A percentile compares a stretch with the other conserved stretches of the same genome.
phyloP scores from a whole-genome alignment of 2,797 vertebrate species.

The Peromyscus melanophrys region DNA sequence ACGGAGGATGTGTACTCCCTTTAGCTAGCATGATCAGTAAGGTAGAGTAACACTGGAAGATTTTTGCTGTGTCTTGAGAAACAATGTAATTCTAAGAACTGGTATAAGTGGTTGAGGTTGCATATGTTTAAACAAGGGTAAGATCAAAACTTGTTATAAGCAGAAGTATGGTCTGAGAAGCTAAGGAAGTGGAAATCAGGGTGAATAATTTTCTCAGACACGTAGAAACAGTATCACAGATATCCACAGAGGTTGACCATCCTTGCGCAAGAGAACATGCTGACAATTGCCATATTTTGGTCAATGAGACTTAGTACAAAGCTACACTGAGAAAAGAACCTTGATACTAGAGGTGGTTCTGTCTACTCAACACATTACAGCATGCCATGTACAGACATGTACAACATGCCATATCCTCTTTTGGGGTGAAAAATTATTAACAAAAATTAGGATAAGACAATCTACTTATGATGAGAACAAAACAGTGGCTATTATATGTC shows the following conservation, averaged over 20 bases:
- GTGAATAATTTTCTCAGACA: background rate
- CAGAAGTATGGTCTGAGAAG: background rate
- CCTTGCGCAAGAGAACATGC: background rate
- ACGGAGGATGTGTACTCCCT: background rate
- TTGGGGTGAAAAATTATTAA: background rate
- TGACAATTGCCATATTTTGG: background rate
- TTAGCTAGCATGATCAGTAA: background rate
- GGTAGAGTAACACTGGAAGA: background rate
- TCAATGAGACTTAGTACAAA: background rate
- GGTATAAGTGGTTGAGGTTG: fast-evolving
- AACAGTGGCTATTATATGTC: background rate
- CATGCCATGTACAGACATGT: background rate
- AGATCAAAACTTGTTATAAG: background rate
- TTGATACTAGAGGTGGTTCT: background rate
- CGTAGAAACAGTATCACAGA: background rate
- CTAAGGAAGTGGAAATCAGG: background rate
- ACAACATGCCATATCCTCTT: background rate
- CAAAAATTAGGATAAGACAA: background rate
- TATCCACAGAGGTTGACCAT: background rate
- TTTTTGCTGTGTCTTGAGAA: background rate
- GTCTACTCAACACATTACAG: background rate
- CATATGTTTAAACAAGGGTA: background rate
- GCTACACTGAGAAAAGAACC: background rate
- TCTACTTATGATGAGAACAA: background rate
- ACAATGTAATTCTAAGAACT: background rate